These are phyloP conservation scores for Cygnus atratus DNA, from an alignment of 2,113 vertebrate species.

Conservation along the genomic window DNA sequence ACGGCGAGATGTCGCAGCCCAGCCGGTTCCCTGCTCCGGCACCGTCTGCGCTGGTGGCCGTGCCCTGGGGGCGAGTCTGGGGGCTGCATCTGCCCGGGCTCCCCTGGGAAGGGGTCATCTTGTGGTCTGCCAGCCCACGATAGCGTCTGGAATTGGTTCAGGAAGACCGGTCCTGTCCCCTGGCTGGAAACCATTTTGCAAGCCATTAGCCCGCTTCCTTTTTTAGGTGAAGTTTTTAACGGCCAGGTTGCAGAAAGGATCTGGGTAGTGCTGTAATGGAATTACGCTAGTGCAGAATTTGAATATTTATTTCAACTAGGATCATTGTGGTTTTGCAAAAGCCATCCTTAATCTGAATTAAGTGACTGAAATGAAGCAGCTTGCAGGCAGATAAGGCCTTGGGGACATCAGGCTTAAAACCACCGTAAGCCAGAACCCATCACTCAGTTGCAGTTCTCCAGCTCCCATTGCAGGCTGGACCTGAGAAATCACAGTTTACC, in stretches of 20 bases:
- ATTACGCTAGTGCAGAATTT: not conserved
- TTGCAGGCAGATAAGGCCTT: not conserved
- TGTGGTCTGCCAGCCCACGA: rapidly evolving
- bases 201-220: not conserved
- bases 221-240: not conserved
- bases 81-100: rapidly evolving
- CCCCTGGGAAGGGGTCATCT: not conserved
- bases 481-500: not conserved
- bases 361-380: constrained; percentile 43
- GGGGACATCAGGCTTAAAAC: not conserved
- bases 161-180: not conserved
- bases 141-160: not conserved
- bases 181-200: not conserved
- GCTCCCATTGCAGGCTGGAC: not conserved
- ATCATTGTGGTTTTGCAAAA: constrained; percentile 25
- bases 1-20: not conserved
- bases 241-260: not conserved
- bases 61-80: not conserved
- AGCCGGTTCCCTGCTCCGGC: rapidly evolving
- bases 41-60: rapidly evolving
- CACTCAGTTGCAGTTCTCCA: not conserved
- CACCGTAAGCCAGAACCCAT: not conserved
- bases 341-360: constrained; percentile 41
- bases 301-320: constrained; percentile 10
- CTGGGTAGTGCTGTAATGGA: not conserved